Conservation (phyloP, 2,888 invertebrate genomes). For the Ormyrus pomaceus region DNA sequence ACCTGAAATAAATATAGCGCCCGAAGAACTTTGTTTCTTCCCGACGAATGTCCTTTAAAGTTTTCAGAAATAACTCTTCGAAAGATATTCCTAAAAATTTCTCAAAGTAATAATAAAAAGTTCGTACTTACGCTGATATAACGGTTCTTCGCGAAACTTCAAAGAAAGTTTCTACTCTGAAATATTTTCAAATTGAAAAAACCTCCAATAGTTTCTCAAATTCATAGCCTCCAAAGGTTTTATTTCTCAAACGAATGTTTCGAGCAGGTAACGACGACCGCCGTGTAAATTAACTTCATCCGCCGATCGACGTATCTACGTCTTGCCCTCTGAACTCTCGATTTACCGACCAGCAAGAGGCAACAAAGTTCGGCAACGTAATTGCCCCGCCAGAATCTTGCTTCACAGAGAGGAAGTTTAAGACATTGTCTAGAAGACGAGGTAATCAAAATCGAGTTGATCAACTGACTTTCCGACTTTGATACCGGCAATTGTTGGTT, state of each 20-base stretch:
- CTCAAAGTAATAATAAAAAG: neutral
- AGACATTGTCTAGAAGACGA: constrained; percentile 29
- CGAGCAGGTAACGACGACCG: neutral
- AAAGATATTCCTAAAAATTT: neutral
- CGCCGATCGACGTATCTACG: neutral
- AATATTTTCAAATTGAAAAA: no score
- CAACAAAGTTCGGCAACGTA: constrained; percentile 42
- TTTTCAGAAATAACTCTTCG: constrained; percentile 2
- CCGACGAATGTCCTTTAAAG: neutral
- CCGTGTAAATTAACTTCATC: neutral
- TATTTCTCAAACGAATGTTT: no score
- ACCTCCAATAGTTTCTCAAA: no score
- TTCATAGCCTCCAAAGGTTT: no score
- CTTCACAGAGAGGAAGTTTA: constrained; percentile 26
- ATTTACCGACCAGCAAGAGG: constrained; percentile 33
- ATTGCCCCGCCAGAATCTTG: constrained; percentile 24
- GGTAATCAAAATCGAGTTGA: constrained; percentile 50
- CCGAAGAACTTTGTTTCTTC: neutral
- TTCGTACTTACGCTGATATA: no score
- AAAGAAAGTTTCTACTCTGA: no score
- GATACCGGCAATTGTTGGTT: constrained; percentile 29
- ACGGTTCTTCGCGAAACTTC: no score
- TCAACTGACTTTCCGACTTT: constrained; percentile 41
- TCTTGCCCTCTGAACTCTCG: constrained; percentile 17
- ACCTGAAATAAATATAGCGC: no score